phyloP scores from a whole-genome alignment of 2,113 vertebrate genomes.

The Naja naja region DNA sequence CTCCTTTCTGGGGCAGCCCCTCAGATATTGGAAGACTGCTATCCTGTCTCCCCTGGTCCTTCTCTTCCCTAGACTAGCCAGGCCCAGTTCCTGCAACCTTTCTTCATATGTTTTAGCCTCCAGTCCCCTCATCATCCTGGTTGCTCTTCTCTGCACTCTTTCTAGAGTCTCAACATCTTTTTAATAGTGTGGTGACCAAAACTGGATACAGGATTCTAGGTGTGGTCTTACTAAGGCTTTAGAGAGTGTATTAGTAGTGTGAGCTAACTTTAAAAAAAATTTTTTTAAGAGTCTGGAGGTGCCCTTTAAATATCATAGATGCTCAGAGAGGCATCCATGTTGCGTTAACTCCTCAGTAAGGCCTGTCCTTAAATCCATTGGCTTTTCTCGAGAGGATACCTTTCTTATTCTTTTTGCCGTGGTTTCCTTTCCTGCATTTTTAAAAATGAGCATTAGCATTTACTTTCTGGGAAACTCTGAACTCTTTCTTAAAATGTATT shows the following conservation, averaged over 20 bases:
- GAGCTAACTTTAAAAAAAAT: background rate
- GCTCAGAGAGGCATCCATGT: background rate
- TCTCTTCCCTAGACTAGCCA: no score
- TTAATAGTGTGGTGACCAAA: no score
- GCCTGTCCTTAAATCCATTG: background rate
- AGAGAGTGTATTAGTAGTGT: background rate
- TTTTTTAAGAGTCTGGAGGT: background rate
- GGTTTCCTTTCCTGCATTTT: background rate
- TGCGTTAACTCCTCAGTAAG: background rate
- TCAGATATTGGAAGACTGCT: no score
- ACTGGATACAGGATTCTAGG: no score
- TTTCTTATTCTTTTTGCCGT: background rate
- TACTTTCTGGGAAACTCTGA: slow-evolving; percentile 4
- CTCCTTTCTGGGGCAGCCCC: no score
- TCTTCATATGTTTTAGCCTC: no score
- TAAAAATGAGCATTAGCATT: background rate
- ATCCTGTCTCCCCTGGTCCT: no score
- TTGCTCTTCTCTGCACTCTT: no score
- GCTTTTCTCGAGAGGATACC: background rate
- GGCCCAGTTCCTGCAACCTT: no score
- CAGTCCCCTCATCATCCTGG: no score
- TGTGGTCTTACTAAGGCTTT: no score
- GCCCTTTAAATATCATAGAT: background rate
- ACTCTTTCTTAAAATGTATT: slow-evolving; percentile 34
- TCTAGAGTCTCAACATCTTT: no score